Conservation (phyloP, 2,797 vertebrate genomes). For the Gymnothorax javanicus region DNA sequence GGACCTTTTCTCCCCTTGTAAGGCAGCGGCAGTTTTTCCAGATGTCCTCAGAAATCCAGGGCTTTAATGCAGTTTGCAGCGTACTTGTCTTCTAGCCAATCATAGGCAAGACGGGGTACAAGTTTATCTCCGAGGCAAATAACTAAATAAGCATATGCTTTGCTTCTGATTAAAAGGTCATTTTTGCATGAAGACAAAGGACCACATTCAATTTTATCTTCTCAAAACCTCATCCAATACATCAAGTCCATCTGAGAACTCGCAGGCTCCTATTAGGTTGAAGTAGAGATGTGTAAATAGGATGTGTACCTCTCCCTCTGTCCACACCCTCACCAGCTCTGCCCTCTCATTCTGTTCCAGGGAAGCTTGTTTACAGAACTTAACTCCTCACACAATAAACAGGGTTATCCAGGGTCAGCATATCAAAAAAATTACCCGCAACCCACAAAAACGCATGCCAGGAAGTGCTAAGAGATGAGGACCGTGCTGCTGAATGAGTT, state of each 20-base stretch:
- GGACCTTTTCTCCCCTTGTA: neutral
- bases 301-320: neutral
- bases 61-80: constrained; percentile 33
- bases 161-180: neutral
- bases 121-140: neutral
- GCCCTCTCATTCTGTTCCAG: neutral
- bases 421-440: neutral
- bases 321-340: neutral
- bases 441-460: neutral
- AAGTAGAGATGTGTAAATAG: neutral
- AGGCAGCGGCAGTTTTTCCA: neutral
- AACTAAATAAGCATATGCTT: neutral
- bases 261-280: no score
- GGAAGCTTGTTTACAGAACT: neutral
- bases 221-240: no score
- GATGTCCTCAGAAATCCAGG: constrained; percentile 8
- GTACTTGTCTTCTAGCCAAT: neutral
- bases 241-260: no score
- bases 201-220: no score
- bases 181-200: neutral
- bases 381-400: neutral
- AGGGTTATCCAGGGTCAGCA: neutral
- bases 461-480: neutral
- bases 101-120: neutral
- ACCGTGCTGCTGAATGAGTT: neutral